Evolutionary conservation across 2,113 vertebrate species (phyloP), one percentile per base, ranked within the genome.

Genomic region (Rutilus rutilus): DNA sequence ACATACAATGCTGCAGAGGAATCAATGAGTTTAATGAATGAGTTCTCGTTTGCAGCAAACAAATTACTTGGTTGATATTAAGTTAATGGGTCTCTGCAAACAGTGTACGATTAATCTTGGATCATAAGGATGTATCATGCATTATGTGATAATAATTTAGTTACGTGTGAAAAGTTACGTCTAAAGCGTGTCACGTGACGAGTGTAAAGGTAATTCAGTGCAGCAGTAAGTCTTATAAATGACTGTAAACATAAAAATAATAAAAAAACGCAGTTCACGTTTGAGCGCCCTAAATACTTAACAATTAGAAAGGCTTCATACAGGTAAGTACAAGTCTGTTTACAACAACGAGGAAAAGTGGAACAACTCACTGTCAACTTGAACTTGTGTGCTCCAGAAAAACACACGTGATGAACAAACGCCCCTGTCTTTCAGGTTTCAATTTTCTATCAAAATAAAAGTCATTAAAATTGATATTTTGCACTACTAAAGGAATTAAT

Each of bases 401-500:
- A 62, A 27, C 36, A 7, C n/a, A 64, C n/a, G 78, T 62, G 59
- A 77, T 12, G 23, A 39, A 14, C 17, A 6, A 15, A 36, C 19
- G 11, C 69, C 25, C 25, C 9, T n/a, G 42, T 69, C 2, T 15
- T 7, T n/a, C 23, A 30, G n/a, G 59, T 3, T 80, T 47, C 14
- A 0, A 1, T 19, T 27, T 69, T 52, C 27, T 82, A n/a, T 82
- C 80, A 82, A 82, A 82, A 82, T 82, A 82, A 82, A 82, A 71
- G 80, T 71, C 80, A 67, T 57, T 52, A 9, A 8, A 8, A 21
- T 54, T 2, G 52, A 21, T 23, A 57, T 57, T 57, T 57, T 57
- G 54, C 23, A 21, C 21, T 5, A 19, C 1, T 21, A 57, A 21
- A 57, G 17, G 17, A 57, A 21, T 36, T 0, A 69, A 69, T 5